phyloP scores from a whole-genome alignment of 2,113 vertebrate genomes.

The Antechinus flavipes region DNA sequence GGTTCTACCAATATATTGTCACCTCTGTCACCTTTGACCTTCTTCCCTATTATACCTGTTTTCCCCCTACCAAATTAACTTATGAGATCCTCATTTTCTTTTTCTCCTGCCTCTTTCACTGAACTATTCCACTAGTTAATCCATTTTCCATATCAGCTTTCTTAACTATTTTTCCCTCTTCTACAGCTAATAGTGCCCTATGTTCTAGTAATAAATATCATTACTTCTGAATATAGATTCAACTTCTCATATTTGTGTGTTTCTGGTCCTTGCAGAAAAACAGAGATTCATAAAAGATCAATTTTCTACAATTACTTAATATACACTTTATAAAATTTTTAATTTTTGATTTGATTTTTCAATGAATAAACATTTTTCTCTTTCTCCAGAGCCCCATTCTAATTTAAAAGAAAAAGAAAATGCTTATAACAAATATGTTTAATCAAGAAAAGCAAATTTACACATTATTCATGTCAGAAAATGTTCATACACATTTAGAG shows the following conservation, averaged over 20 bases:
- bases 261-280: background rate
- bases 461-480: background rate
- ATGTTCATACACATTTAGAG: background rate
- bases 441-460: background rate
- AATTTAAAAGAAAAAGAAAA: conserved; percentile 32
- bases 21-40: conserved; percentile 10
- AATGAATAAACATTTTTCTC: background rate
- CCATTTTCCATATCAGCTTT: background rate
- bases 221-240: conserved; percentile 5
- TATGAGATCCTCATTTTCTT: background rate
- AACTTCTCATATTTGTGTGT: background rate
- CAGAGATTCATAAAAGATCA: background rate
- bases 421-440: background rate
- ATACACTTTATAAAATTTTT: conserved; percentile 36
- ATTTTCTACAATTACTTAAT: background rate
- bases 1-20: background rate
- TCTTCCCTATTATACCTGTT: conserved; percentile 12
- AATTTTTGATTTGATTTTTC: background rate
- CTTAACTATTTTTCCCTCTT: conserved; percentile 19
- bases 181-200: background rate
- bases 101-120: background rate
- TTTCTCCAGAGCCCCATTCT: background rate
- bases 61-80: conserved; percentile 26
- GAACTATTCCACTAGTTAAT: background rate
- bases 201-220: background rate